Evolutionary conservation across 2,888 invertebrate species (phyloP).

Genomic region (Conops quadrifasciatus): DNA sequence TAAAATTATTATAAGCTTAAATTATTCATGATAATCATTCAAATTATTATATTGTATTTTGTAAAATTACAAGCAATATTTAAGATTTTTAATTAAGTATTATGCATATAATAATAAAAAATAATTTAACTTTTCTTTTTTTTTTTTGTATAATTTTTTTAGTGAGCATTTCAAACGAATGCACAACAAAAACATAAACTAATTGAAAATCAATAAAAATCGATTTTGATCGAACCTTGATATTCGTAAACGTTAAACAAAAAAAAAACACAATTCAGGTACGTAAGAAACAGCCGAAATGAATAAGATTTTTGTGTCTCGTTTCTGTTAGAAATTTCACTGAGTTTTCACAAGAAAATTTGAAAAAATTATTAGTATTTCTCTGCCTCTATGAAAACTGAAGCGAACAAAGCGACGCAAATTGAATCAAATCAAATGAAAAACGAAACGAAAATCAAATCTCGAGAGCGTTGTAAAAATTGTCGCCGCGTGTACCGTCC

Average conservation of each 20-base stretch:
- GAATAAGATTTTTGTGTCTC: background rate
- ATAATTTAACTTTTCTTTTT: no score
- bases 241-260: background rate
- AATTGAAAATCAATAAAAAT: conserved; percentile 27
- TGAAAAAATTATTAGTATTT: background rate
- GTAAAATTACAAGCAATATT: no score
- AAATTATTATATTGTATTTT: no score
- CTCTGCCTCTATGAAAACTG: background rate
- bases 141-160: no score
- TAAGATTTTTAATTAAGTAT: no score
- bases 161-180: no score
- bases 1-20: no score
- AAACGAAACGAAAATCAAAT: no score
- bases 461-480: background rate
- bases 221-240: conserved; percentile 2
- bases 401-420: background rate
- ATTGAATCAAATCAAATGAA: background rate
- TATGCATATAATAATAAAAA: no score
- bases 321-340: background rate
- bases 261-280: background rate
- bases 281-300: background rate
- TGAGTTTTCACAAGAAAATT: background rate
- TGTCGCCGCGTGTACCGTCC: conserved; percentile 17
- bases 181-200: background rate
- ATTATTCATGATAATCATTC: no score